Percentiles rank a stretch among this genome's conserved stretches.
phyloP scores from a whole-genome alignment of 2,888 invertebrate genomes.

The Volucella bombylans region DNA sequence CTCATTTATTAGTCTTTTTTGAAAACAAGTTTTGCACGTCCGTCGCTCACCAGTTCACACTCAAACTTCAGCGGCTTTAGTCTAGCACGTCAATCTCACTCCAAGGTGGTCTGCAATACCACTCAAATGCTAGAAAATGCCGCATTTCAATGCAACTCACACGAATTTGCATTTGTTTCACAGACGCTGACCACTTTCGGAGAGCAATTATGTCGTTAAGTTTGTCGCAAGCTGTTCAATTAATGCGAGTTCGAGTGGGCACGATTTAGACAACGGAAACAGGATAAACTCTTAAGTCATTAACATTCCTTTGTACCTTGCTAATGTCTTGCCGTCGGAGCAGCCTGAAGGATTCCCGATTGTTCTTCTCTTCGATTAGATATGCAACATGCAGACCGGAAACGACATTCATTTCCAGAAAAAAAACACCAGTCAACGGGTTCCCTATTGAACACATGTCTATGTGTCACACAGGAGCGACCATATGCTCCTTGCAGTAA shows the following conservation, averaged over 20 bases:
- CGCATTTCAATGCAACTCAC: conserved; percentile 17
- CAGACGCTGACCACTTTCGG: conserved; percentile 18
- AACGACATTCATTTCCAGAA: conserved; percentile 55
- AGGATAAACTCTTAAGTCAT: conserved; percentile 54
- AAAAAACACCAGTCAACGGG: not conserved
- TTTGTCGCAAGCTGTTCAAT: conserved; percentile 7
- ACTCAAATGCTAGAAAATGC: no score
- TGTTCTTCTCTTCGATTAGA: conserved; percentile 18
- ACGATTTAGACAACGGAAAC: conserved; percentile 48
- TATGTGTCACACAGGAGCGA: not conserved
- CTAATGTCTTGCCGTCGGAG: not conserved
- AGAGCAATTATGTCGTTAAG: conserved; percentile 38
- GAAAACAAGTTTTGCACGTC: no score
- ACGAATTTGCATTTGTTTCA: conserved; percentile 6
- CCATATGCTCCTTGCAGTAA: conserved; percentile 24
- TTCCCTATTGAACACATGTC: not conserved
- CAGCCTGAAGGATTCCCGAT: not conserved
- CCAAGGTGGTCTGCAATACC: no score
- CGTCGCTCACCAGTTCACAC: no score
- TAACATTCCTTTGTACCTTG: conserved; percentile 51
- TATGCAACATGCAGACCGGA: conserved; percentile 52
- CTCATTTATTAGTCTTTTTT: no score
- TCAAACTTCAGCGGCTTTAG: no score
- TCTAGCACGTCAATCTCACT: no score
- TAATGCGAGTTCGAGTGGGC: conserved; percentile 44